Percentiles rank a stretch among this genome's conserved stretches.
These are phyloP conservation scores for Silurus lanzhouensis DNA, from an alignment of 2,797 vertebrate species.

Conservation along the genomic window DNA sequence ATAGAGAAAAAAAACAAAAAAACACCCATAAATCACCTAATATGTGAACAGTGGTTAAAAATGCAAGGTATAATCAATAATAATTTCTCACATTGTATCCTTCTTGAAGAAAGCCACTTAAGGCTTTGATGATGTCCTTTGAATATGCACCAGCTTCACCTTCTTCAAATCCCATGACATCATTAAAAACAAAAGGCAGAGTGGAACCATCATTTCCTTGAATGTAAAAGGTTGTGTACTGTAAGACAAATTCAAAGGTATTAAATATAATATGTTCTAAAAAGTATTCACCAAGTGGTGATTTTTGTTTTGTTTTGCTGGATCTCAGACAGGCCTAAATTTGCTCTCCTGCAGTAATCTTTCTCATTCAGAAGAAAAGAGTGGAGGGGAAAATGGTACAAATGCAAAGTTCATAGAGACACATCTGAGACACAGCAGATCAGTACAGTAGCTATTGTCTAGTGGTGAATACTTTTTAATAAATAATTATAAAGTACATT, in stretches of 20 bases:
- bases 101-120: background rate
- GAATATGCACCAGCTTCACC: background rate
- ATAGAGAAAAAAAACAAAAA: background rate
- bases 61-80: too few species aligned
- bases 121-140: background rate
- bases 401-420: too few species aligned
- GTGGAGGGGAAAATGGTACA: too few species aligned
- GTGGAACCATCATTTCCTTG: background rate
- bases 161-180: constrained; percentile 1
- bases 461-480: too few species aligned
- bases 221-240: constrained; percentile 36
- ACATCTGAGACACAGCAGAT: too few species aligned
- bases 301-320: background rate
- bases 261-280: background rate
- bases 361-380: too few species aligned
- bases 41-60: background rate
- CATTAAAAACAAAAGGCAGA: constrained; percentile 33
- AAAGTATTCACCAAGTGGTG: background rate
- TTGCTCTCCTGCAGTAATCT: too few species aligned
- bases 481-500: too few species aligned
- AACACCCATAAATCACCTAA: too few species aligned
- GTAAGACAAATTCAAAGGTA: background rate
- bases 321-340: too few species aligned
- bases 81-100: background rate
- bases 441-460: too few species aligned